Evolutionary conservation across 2,797 vertebrate species (phyloP).

Genomic region (Valencia hispanica): DNA sequence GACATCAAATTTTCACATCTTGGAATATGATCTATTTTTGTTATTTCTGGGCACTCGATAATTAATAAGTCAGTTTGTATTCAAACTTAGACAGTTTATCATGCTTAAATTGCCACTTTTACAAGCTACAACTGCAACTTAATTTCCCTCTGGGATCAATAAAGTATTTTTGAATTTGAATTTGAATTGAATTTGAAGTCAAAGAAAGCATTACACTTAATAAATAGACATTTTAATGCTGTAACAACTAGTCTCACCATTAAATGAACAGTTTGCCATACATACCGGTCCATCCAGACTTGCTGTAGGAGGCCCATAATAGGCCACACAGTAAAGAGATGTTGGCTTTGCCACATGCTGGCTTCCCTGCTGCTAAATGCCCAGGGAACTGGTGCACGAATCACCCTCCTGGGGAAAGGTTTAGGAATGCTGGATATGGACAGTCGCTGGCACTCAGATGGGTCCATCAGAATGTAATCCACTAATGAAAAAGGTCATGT

Average conservation of each 20-base stretch:
- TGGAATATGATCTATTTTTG: conserved; percentile 13
- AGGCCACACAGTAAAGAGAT: conserved; percentile 83
- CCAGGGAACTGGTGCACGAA: conserved; percentile 90
- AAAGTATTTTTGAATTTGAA: too few species aligned
- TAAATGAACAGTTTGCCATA: conserved; percentile 76
- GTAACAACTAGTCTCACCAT: not conserved
- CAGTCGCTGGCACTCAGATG: conserved; percentile 84
- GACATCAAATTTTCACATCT: conserved; percentile 3
- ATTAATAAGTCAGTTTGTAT: conserved; percentile 13
- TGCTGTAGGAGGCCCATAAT: conserved; percentile 85
- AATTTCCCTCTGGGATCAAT: too few species aligned
- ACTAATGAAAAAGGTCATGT: conserved; percentile 71
- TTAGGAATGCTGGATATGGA: conserved; percentile 80
- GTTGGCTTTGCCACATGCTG: conserved; percentile 80
- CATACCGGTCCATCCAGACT: conserved; percentile 82
- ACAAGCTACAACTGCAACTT: not conserved
- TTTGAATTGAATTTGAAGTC: not conserved
- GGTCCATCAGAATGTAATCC: conserved; percentile 90
- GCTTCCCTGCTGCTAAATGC: conserved; percentile 69
- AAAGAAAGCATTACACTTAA: not conserved
- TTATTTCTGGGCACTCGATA: not conserved
- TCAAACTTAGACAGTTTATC: not conserved
- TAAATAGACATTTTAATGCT: not conserved
- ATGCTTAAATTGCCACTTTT: not conserved
- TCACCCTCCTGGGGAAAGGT: conserved; percentile 81